phyloP scores from a whole-genome alignment of 1,140 invertebrate genomes.

The Tyrophagus putrescentiae region DNA sequence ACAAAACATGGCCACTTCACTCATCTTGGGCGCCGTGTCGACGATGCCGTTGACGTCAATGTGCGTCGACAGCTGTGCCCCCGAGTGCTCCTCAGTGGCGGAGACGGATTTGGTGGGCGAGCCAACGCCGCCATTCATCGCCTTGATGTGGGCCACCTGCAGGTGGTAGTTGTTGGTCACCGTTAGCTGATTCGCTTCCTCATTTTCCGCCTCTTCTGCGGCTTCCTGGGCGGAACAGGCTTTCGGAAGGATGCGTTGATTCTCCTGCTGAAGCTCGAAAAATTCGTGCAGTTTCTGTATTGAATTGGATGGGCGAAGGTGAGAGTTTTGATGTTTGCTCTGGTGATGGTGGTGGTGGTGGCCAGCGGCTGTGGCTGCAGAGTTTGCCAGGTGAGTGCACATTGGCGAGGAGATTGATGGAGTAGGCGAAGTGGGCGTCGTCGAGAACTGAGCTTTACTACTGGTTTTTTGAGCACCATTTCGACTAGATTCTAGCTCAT shows the following conservation, averaged over 20 bases:
- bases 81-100: constrained; percentile 1
- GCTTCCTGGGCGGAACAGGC: background rate
- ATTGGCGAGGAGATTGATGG: too few relatives aligned
- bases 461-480: too few relatives aligned
- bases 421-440: too few relatives aligned
- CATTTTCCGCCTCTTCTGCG: background rate
- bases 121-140: background rate
- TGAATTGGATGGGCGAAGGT: background rate
- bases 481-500: too few relatives aligned
- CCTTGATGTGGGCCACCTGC: background rate
- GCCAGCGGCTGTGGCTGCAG: background rate
- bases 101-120: background rate
- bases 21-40: background rate
- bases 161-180: background rate
- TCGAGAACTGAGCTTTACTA: too few relatives aligned
- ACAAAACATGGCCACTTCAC: constrained; percentile 5
- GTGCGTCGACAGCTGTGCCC: background rate
- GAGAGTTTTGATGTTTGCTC: too few relatives aligned
- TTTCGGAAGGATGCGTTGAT: background rate
- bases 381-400: too few relatives aligned
- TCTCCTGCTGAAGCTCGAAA: background rate
- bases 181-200: background rate
- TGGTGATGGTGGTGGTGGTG: too few relatives aligned
- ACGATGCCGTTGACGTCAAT: background rate
- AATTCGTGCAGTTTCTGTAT: background rate